These are phyloP conservation scores for Napeogenes sylphis DNA, from an alignment of 2,888 invertebrate species.

Conservation along the genomic window DNA sequence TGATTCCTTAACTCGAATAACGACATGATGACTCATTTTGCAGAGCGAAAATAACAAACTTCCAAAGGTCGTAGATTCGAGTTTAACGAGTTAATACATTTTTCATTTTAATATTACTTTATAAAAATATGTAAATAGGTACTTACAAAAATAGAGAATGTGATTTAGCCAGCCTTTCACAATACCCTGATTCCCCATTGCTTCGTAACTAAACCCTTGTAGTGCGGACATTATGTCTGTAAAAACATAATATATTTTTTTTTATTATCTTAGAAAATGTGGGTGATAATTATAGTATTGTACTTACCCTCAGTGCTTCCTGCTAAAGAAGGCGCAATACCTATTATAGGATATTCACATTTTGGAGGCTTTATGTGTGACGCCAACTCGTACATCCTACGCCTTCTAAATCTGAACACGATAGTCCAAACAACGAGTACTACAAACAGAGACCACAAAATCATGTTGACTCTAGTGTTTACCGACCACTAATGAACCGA, in stretches of 20 bases:
- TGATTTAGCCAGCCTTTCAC: slow-evolving; percentile 57
- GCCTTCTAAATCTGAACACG: slow-evolving; percentile 47
- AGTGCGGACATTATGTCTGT: slow-evolving; percentile 60
- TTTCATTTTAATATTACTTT: slow-evolving; percentile 10
- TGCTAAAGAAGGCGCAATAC: slow-evolving; percentile 45
- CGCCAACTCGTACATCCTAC: slow-evolving; percentile 54
- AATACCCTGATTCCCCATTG: slow-evolving; percentile 50
- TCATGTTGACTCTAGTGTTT: slow-evolving; percentile 38
- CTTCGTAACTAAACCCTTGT: slow-evolving; percentile 48
- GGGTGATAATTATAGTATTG: background rate
- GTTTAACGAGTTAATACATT: slow-evolving; percentile 10
- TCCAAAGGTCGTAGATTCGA: no score
- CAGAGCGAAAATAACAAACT: no score
- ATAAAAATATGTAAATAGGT: slow-evolving; percentile 8
- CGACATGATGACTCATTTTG: no score
- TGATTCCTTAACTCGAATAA: no score
- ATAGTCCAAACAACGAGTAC: slow-evolving; percentile 41
- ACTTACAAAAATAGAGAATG: slow-evolving; percentile 49
- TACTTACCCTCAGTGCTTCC: slow-evolving; percentile 55
- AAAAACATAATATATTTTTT: slow-evolving; percentile 32
- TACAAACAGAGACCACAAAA: slow-evolving; percentile 44
- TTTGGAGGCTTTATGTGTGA: slow-evolving; percentile 37
- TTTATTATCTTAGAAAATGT: background rate
- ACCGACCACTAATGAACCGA: slow-evolving; percentile 9
- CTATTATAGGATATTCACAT: slow-evolving; percentile 48